A percentile compares a stretch with the other conserved stretches of the same genome.
Evolutionary conservation across 2,113 vertebrate genomes (phyloP).

Genomic region (Sylvia atricapilla): DNA sequence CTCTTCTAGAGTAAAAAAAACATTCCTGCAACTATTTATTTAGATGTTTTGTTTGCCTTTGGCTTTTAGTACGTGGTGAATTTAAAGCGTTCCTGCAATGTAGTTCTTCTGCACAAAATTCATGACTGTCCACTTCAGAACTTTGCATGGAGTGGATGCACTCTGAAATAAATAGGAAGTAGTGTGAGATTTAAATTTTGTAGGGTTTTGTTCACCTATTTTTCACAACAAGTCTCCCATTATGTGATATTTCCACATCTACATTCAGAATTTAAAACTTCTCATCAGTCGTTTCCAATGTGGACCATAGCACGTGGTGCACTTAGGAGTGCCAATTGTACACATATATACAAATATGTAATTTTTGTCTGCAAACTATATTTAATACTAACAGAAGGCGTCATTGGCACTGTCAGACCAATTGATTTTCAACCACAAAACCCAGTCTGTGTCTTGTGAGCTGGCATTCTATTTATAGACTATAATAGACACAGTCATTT

Average conservation of each 20-base stretch:
- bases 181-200: not conserved
- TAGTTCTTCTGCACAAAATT: conserved; percentile 34
- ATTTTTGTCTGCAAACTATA: not conserved
- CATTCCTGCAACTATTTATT: not conserved
- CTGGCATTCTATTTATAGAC: not conserved
- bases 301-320: not conserved
- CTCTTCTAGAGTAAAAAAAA: conserved; percentile 10
- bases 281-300: not conserved
- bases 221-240: not conserved
- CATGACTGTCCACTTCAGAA: conserved; percentile 26
- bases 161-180: not conserved
- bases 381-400: not conserved
- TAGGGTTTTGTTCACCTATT: not conserved
- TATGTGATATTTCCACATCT: not conserved
- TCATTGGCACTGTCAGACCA: not conserved
- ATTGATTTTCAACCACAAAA: not conserved
- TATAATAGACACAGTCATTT: not conserved
- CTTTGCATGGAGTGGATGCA: not conserved
- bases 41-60: not conserved
- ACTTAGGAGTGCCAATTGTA: not conserved
- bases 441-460: not conserved
- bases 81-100: conserved; percentile 26
- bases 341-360: not conserved
- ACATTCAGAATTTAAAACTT: not conserved
- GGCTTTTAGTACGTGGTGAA: conserved; percentile 11